These are phyloP conservation scores for Halcyon smyrnensis DNA, from an alignment of 2,797 vertebrate genomes.

Conservation along the genomic window DNA sequence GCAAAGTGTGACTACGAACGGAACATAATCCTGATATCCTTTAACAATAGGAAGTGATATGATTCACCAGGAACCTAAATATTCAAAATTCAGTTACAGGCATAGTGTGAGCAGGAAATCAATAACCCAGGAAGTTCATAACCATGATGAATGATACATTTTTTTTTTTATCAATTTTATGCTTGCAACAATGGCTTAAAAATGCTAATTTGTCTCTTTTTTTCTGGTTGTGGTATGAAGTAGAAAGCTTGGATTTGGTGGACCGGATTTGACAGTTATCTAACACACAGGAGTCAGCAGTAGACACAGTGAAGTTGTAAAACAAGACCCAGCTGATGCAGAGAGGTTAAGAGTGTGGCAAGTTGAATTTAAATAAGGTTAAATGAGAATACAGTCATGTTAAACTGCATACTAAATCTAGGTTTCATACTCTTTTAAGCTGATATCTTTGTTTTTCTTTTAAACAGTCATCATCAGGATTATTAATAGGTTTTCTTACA, in stretches of 20 bases:
- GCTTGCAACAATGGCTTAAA: not conserved
- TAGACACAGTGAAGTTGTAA: not conserved
- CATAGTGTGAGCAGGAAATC: not conserved
- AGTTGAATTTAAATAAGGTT: not conserved
- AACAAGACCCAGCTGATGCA: not conserved
- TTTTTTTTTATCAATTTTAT: not conserved
- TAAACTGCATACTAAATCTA: not conserved
- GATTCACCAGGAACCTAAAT: not conserved
- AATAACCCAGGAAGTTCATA: not conserved
- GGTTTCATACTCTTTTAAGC: not conserved
- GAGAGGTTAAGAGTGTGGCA: not conserved
- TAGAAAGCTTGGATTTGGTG: not conserved
- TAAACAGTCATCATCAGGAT: not conserved
- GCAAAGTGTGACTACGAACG: not conserved
- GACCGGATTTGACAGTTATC: not conserved
- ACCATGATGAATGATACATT: not conserved
- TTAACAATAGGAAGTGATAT: not conserved
- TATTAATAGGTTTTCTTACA: not conserved
- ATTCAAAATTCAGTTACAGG: not conserved
- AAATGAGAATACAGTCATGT: not conserved
- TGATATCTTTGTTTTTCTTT: not conserved
- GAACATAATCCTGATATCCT: not conserved
- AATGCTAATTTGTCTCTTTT: not conserved
- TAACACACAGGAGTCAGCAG: not conserved
- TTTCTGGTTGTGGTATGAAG: not conserved